A percentile compares a stretch with the other conserved stretches of the same genome.
Conservation (phyloP, 2,113 vertebrate genomes). For the Ammodytes dubius region DNA sequence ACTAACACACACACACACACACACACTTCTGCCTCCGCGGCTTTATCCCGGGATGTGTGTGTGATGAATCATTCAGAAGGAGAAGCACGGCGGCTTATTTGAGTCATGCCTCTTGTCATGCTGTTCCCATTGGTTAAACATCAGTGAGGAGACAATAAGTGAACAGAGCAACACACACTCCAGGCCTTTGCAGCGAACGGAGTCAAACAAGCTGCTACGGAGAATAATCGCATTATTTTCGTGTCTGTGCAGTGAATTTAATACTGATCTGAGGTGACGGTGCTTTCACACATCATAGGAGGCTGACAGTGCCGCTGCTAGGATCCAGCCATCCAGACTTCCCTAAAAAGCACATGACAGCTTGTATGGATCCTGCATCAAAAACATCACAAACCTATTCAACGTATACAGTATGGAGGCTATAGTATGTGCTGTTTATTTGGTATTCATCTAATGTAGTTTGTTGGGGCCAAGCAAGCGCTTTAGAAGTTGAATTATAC, state of each 20-base stretch:
- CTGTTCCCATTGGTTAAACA: constrained; percentile 59
- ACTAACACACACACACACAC: neutral
- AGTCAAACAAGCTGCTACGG: constrained; percentile 41
- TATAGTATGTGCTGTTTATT: too few relatives aligned
- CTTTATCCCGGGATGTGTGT: constrained; percentile 3
- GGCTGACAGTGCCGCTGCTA: constrained; percentile 10
- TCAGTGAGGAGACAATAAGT: constrained; percentile 10
- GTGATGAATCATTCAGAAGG: constrained; percentile 60
- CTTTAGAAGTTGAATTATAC: too few relatives aligned
- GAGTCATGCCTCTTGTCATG: constrained; percentile 57
- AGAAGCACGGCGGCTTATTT: constrained; percentile 54
- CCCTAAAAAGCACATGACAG: neutral
- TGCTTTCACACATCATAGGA: constrained; percentile 30
- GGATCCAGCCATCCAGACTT: neutral
- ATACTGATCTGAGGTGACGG: constrained; percentile 47
- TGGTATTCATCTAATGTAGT: too few relatives aligned
- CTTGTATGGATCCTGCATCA: neutral
- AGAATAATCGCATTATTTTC: constrained; percentile 40
- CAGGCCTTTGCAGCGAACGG: neutral
- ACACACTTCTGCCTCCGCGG: neutral
- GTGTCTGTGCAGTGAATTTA: constrained; percentile 25
- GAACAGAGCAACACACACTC: neutral
- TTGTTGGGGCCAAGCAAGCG: too few relatives aligned
- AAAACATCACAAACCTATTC: too few relatives aligned
- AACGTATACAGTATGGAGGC: too few relatives aligned